A percentile compares a stretch with the other conserved stretches of the same genome.
These are phyloP conservation scores for Chymomyza procnemis DNA, from an alignment of 2,888 invertebrate genomes.

Conservation along the genomic window DNA sequence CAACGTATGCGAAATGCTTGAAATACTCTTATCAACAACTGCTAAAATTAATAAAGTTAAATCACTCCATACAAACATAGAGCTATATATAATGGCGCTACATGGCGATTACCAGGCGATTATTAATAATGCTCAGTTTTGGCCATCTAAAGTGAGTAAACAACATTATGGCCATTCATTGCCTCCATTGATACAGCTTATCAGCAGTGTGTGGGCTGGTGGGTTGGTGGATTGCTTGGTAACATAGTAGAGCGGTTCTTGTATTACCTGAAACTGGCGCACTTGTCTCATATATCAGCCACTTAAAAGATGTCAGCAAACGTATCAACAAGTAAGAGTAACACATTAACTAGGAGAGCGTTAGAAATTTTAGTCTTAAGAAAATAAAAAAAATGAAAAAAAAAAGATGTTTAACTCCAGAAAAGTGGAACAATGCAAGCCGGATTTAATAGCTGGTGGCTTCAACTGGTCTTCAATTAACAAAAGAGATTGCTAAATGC, in stretches of 20 bases:
- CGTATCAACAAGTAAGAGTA: conserved; percentile 38
- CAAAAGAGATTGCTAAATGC: conserved; percentile 24
- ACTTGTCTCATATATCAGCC: conserved; percentile 33
- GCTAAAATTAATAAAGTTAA: not conserved
- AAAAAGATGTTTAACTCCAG: conserved; percentile 30
- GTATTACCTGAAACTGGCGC: conserved; percentile 18
- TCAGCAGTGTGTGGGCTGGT: conserved; percentile 4
- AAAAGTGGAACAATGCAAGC: conserved; percentile 65
- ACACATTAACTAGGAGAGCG: conserved; percentile 8
- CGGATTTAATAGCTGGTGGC: conserved; percentile 41
- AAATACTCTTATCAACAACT: not conserved
- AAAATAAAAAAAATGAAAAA: conserved; percentile 33
- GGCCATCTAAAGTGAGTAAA: not conserved
- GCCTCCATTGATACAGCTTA: not conserved
- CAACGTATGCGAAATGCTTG: no score
- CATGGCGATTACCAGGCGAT: not conserved
- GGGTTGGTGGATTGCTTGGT: no score
- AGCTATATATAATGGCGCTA: not conserved
- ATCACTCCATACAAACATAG: not conserved
- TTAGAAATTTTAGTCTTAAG: conserved; percentile 35
- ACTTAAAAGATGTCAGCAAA: not conserved
- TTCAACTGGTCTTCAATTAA: conserved; percentile 32
- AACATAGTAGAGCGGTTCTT: not conserved
- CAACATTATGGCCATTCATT: not conserved
- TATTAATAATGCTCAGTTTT: not conserved